Base-by-base conservation (phyloP, 2,113 vertebrate genomes). In the Ibidorhyncha struthersii region DNA sequence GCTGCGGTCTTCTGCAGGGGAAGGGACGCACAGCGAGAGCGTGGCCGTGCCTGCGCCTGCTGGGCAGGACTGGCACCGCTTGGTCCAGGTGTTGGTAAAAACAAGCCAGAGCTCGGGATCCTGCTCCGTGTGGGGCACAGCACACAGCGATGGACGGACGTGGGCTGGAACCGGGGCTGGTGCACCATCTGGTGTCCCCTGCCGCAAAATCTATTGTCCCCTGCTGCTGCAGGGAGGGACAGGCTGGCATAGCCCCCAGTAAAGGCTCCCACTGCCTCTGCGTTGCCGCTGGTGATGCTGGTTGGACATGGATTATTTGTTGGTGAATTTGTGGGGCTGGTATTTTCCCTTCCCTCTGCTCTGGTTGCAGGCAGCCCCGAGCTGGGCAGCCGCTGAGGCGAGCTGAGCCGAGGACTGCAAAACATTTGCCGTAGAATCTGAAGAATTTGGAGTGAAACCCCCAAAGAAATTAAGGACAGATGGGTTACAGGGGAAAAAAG, bases 381-480 rank as follows among this genome's bases (percentile, higher is more conserved):
- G 74, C 85, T 2, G 65, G 78, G 83, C 81, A 83, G 86, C 41
- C 8, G 7, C 27, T 0, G 11, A 69, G 45, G 86, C 41, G 9
- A 82, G 82, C 29, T 8, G 88, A 82, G 72, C 63, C 0, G 21
- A 89, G 77, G 73, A 89, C 97, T 96, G 95, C 86, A 88, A 91
- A 96, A 41, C 89, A 85, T 97, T 97, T 97, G 84, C 94, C 30
- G 6, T 50, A 96, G 95, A 97, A 97, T 97, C 77, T 34, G 58
- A 97, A 22, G 97, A 96, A 97, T 97, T 97, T 89, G 86, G 91
- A 97, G 97, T 3, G 84, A 97, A 96, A 95, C 89, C 97, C 95
- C 97, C 89, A 62, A 96, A 97, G 91, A 97, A 97, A 97, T 97
- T 96, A 96, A 97, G 96, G 89, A 95, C 97, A 97, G 96, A 97